A percentile compares a stretch with the other conserved stretches of the same genome.
These are phyloP conservation scores for Eupithecia insigniata DNA, from an alignment of 2,888 invertebrate genomes.

Conservation along the genomic window DNA sequence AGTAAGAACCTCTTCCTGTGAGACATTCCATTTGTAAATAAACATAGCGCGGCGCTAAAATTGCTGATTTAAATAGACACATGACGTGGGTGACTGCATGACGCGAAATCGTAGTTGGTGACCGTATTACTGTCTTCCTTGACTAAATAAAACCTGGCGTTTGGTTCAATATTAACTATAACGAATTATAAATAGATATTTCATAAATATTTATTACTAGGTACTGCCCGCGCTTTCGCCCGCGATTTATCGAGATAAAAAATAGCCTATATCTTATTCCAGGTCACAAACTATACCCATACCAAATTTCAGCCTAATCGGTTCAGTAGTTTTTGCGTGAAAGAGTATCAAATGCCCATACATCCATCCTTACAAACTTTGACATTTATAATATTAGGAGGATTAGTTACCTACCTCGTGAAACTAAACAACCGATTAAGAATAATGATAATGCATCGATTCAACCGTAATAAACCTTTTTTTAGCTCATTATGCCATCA, in stretches of 20 bases:
- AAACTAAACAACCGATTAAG: background rate
- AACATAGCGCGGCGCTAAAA: constrained; percentile 38
- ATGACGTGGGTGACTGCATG: constrained; percentile 39
- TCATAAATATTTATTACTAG: no score
- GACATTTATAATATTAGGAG: no score
- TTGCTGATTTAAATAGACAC: constrained; percentile 27
- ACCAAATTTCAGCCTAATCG: no score
- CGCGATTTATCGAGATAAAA: no score
- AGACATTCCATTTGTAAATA: constrained; percentile 37
- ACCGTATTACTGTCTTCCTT: no score
- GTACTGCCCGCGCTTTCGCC: no score
- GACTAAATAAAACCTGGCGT: background rate
- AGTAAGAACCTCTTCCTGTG: constrained; percentile 42
- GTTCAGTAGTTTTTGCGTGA: no score
- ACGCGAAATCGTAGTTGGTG: background rate
- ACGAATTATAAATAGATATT: no score
- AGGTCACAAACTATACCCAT: no score
- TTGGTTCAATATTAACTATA: background rate
- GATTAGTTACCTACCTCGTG: background rate
- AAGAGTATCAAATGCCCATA: no score
- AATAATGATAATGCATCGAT: background rate
- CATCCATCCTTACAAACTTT: no score
- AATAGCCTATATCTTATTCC: no score
- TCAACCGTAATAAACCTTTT: background rate
- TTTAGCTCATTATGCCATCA: background rate